Evolutionary conservation across 1,140 invertebrate genomes (phyloP).

Genomic region (Zaprionus gabonicus): DNA sequence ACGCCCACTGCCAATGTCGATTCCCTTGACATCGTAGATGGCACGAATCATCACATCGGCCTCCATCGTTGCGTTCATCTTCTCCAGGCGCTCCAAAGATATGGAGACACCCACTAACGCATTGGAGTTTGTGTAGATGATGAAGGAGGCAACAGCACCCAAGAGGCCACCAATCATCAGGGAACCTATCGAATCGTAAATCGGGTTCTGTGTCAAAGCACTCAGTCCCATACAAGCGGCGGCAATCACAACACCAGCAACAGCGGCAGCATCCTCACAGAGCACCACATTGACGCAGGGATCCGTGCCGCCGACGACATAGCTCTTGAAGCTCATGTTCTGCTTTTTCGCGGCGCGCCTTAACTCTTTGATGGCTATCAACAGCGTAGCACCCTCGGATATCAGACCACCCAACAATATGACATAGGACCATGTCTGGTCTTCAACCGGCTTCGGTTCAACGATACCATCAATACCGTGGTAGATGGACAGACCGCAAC

Average conservation of each 20-base stretch:
- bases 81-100: conserved; percentile 92
- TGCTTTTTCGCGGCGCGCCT: conserved; percentile 91
- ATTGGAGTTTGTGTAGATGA: conserved; percentile 97
- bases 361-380: conserved; percentile 95
- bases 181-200: conserved; percentile 96
- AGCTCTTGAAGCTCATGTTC: conserved; percentile 91
- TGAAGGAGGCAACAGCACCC: conserved; percentile 96
- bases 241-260: conserved; percentile 94
- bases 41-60: conserved; percentile 98
- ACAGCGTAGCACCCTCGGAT: conserved; percentile 96
- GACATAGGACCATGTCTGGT: conserved; percentile 93
- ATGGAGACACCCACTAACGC: conserved; percentile 97
- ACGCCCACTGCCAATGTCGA: conserved; percentile 96
- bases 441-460: conserved; percentile 90
- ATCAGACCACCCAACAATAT: conserved; percentile 95
- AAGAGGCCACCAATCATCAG: conserved; percentile 94
- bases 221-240: conserved; percentile 94
- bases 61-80: conserved; percentile 96
- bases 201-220: conserved; percentile 89
- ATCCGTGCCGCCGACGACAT: conserved; percentile 93
- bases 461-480: conserved; percentile 96
- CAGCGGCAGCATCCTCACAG: conserved; percentile 97
- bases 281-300: conserved; percentile 98
- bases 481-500: conserved; percentile 97
- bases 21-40: conserved; percentile 99